A percentile compares a stretch with the other conserved stretches of the same genome.
phyloP scores from a whole-genome alignment of 1,140 invertebrate genomes.

The Heliothis virescens region DNA sequence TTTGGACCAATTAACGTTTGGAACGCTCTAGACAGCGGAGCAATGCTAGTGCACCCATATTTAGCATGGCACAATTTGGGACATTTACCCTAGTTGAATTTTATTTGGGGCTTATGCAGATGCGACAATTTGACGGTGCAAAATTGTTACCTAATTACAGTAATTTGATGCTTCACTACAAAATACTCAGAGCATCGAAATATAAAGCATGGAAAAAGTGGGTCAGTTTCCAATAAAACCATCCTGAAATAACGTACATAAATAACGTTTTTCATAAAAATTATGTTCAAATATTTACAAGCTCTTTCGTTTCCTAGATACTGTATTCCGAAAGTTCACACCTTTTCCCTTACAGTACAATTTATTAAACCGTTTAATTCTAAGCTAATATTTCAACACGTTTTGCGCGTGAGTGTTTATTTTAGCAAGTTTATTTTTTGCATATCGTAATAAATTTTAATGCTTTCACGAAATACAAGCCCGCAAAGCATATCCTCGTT shows the following conservation, averaged over 20 bases:
- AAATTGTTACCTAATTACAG: conserved; percentile 17
- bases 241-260: not conserved
- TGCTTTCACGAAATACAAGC: not conserved
- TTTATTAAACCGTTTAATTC: conserved; percentile 9
- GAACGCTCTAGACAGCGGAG: conserved; percentile 28
- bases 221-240: too few relatives aligned
- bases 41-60: conserved; percentile 6
- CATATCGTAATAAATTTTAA: conserved; percentile 11
- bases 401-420: not conserved
- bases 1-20: conserved; percentile 34
- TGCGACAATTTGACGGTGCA: not conserved
- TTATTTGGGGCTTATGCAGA: conserved; percentile 26
- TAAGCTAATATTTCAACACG: conserved; percentile 1
- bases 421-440: conserved; percentile 6
- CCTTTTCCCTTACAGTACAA: not conserved
- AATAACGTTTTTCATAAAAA: not conserved
- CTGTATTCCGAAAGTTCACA: not conserved
- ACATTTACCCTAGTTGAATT: conserved; percentile 30
- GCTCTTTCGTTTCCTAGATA: not conserved
- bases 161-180: not conserved
- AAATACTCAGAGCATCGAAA: not conserved
- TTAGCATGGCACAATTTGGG: not conserved
- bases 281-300: too few relatives aligned
- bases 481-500: not conserved
- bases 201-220: not conserved